Base-by-base conservation (phyloP, 2,113 vertebrate genomes). In the Macaca mulatta region DNA sequence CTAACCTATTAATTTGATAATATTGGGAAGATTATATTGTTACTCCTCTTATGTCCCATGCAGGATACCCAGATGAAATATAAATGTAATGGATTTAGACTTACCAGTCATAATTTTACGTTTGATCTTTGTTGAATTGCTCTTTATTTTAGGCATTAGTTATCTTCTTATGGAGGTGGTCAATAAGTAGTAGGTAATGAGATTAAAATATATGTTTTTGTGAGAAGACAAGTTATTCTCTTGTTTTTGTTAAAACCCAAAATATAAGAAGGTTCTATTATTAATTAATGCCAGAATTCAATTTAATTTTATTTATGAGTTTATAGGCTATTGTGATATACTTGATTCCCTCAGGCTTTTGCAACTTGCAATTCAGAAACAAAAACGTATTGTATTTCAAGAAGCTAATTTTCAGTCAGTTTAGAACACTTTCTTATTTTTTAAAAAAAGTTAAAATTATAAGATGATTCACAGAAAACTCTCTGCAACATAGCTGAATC, bases 211-310 rank as follows among this genome's bases (percentile, higher is more conserved):
- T 79, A 14, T 69, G 85, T 87, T 96, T 55, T 57, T 45, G 4
- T 90, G 59, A 67, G 81, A 93, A 48, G 64, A 81, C 9, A 72
- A 79, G 7, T 93, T 93, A 85, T 43, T 94, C 10, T 84, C 17
- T 92, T 89, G 25, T 87, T 96, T 95, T 90, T 88, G 69, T 90
- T 95, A 64, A 97, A 92, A 89, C 5, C 52, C 93, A 95, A 97
- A 90, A 74, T 90, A 57, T 57, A 89, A 78, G 43, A n/a, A 77
- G 23, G 3, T 59, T 80, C 11, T 92, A 3, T 84, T 92, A 55
- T 74, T 86, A 30, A n/a, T 89, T 59, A 87, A 43, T 88, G 3
- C 43, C 10, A 83, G 50, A 94, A 59, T 79, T 82, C 90, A 83
- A 87, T 79, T 70, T 87, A 38, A 45, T 78, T 96, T 69, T 69